A percentile compares a stretch with the other conserved stretches of the same genome.
Evolutionary conservation across 2,797 vertebrate species (phyloP).

Genomic region (Gallinago solitaria): DNA sequence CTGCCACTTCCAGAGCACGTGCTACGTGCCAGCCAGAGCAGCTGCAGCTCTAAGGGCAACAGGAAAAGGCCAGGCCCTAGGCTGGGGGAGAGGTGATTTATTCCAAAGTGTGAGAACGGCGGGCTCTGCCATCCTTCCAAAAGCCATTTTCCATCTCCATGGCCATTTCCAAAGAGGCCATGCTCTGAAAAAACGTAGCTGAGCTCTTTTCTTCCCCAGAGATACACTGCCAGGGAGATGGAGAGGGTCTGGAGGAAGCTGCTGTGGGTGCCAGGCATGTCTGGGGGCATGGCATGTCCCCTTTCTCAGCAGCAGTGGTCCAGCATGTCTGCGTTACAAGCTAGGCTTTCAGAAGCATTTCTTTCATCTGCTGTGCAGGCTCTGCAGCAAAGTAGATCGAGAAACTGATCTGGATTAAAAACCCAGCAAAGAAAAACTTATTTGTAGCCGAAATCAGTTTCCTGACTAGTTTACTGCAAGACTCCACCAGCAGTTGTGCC

Average conservation of each 20-base stretch:
- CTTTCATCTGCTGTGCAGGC: neutral
- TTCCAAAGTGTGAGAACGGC: neutral
- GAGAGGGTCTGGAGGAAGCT: neutral
- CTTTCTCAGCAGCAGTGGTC: neutral
- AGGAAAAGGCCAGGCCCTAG: neutral
- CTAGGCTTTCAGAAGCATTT: neutral
- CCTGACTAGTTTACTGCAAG: neutral
- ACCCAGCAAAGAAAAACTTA: neutral
- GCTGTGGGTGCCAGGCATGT: neutral
- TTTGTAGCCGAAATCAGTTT: slow-evolving; percentile 45
- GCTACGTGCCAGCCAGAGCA: neutral
- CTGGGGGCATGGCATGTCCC: fast-evolving
- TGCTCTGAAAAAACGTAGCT: neutral
- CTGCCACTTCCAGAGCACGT: neutral
- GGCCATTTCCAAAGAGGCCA: neutral
- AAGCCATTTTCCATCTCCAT: neutral
- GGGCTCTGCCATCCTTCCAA: neutral
- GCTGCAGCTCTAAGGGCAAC: neutral
- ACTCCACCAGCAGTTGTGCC: neutral
- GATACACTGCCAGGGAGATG: neutral
- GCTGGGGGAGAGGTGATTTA: neutral
- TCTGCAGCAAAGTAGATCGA: slow-evolving; percentile 33
- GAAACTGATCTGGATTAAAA: slow-evolving; percentile 57
- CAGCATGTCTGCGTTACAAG: neutral
- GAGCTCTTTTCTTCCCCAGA: neutral